These are phyloP conservation scores for Stenotaenia linearis DNA, from an alignment of 2,888 invertebrate genomes.

Conservation along the genomic window DNA sequence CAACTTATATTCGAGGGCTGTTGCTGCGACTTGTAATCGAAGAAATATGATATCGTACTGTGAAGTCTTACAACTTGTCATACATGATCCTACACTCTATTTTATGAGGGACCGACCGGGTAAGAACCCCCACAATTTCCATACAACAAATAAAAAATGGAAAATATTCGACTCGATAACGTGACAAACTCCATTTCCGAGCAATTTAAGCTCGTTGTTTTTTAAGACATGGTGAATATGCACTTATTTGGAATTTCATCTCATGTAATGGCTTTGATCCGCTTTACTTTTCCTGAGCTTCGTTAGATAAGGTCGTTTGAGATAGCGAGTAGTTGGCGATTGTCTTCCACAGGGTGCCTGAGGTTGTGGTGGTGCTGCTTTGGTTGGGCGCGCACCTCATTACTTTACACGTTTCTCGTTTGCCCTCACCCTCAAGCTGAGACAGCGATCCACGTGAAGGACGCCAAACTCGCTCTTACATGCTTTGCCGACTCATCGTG, in stretches of 20 bases:
- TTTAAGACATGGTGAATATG: not conserved
- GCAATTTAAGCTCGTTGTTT: too few relatives aligned
- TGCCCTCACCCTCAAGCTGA: not conserved
- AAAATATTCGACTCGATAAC: too few relatives aligned
- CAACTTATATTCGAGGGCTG: too few relatives aligned
- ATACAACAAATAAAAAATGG: too few relatives aligned
- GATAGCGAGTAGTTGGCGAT: not conserved
- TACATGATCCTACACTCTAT: too few relatives aligned
- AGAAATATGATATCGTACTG: too few relatives aligned
- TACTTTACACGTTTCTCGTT: not conserved
- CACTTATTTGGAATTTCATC: not conserved
- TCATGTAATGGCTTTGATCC: not conserved
- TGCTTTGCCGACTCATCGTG: not conserved
- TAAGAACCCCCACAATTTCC: too few relatives aligned
- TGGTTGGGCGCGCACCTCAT: not conserved
- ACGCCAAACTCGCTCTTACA: not conserved
- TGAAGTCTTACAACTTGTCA: too few relatives aligned
- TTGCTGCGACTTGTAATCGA: too few relatives aligned
- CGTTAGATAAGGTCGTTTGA: not conserved
- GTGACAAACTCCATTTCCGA: too few relatives aligned
- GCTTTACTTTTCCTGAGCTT: not conserved
- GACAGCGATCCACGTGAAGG: not conserved
- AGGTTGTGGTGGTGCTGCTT: not conserved
- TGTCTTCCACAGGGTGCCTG: not conserved
- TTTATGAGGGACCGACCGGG: too few relatives aligned